These are phyloP conservation scores for Epiblema foenella DNA, from an alignment of 2,888 invertebrate species.

Conservation along the genomic window DNA sequence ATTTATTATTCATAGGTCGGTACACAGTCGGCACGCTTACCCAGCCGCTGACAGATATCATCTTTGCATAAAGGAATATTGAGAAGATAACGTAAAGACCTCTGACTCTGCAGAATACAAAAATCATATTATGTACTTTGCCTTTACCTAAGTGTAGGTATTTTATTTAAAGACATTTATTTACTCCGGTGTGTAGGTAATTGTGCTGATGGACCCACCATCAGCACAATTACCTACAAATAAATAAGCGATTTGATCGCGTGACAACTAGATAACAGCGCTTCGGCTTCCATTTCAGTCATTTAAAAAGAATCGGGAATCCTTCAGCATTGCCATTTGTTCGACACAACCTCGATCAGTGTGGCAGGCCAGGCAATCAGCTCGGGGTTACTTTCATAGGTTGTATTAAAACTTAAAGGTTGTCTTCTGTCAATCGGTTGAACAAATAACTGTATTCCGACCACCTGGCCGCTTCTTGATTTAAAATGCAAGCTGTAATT, in stretches of 20 bases:
- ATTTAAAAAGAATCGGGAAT: constrained; percentile 58
- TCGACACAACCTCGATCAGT: constrained; percentile 56
- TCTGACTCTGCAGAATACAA: constrained; percentile 70
- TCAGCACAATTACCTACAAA: constrained; percentile 54
- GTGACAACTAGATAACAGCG: constrained; percentile 56
- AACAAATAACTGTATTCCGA: constrained; percentile 34
- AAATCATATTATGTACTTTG: constrained; percentile 64
- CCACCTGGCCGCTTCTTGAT: constrained; percentile 34
- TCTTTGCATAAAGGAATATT: constrained; percentile 83
- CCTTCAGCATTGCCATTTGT: constrained; percentile 64
- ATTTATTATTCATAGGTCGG: constrained; percentile 84
- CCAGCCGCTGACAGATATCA: constrained; percentile 83
- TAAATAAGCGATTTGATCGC: constrained; percentile 63
- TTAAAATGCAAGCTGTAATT: constrained; percentile 32
- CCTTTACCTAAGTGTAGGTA: not conserved
- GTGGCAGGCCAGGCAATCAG: constrained; percentile 53
- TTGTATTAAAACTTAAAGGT: constrained; percentile 52
- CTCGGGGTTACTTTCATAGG: constrained; percentile 65
- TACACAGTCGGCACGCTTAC: constrained; percentile 67
- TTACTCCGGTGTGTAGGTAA: not conserved
- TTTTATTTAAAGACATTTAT: constrained; percentile 11
- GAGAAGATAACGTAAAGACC: constrained; percentile 73
- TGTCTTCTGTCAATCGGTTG: constrained; percentile 27
- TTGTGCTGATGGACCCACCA: too few relatives aligned
- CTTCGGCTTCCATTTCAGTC: constrained; percentile 47